Evolutionary conservation across 1,140 invertebrate species (phyloP), one percentile per base, ranked within the genome.

Genomic region (Drosophila mauritiana): DNA sequence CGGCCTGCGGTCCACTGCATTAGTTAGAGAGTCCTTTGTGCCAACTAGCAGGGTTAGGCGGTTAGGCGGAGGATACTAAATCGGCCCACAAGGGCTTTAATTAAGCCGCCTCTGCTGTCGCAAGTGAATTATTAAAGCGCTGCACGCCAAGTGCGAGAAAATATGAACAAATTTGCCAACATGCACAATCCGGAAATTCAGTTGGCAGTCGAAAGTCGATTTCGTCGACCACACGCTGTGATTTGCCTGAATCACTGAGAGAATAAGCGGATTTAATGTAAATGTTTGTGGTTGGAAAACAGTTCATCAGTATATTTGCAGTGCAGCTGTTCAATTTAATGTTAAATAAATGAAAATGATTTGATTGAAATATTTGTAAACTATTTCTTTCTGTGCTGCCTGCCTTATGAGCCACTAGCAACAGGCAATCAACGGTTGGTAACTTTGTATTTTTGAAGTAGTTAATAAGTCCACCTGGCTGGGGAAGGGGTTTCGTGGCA

Each of bases 371-470:
- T 31, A 10, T 15, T 31, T 31, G 8, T 49, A 15, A 1, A 5
- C 2, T 31, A 34, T 51, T 65, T 43, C 25, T 15, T 8, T 17
- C 45, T 11, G 37, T 42, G 15, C 27, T 3, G 4, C 7, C 34
- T 2, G n/a, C 58, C 11, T 52, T 42, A 13, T 22, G 15, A 61
- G 64, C 49, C 39, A 57, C 31, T 43, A 10, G 49, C 40, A 48
- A 49, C 34, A 52, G 52, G 55, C 61, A 75, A 83, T 83, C 67
- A 88, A 36, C 63, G 65, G 36, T 31, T 46, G 45, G 59, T 51
- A 83, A 89, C 64, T 89, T 83, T 83, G 62, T 77, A 73, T 80
- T 88, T 70, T 56, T 77, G 15, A 73, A 80, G 84, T 61, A 83
- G 77, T 88, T 89, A 73, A 83, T 88, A 74, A 77, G 59, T 80